These are phyloP conservation scores for Chloroclysta siterata DNA, from an alignment of 2,888 invertebrate species.

Conservation along the genomic window DNA sequence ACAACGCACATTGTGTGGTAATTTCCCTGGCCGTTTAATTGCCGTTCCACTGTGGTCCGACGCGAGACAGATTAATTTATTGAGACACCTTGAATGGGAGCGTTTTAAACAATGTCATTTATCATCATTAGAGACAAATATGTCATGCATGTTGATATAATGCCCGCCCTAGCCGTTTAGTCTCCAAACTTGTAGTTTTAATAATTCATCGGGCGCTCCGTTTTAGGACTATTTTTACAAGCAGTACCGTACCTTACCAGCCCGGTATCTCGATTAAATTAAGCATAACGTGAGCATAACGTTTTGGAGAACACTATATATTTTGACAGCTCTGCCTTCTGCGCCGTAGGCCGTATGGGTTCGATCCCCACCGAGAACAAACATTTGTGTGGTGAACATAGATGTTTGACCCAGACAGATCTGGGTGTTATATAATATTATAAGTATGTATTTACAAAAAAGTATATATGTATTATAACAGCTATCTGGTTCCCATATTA, in stretches of 20 bases:
- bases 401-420: too few species aligned
- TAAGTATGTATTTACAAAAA: too few species aligned
- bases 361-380: too few species aligned
- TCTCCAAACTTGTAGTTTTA: slow-evolving; percentile 22
- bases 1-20: slow-evolving; percentile 82
- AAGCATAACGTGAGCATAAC: too few species aligned
- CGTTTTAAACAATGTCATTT: slow-evolving; percentile 69
- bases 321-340: too few species aligned
- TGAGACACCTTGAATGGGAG: slow-evolving; percentile 73
- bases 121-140: slow-evolving; percentile 74
- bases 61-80: slow-evolving; percentile 79
- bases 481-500: too few species aligned
- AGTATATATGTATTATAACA: too few species aligned
- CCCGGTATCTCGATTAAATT: background rate
- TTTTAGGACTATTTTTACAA: slow-evolving; percentile 15
- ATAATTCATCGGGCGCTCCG: slow-evolving; percentile 8
- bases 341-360: too few species aligned
- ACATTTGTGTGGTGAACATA: too few species aligned
- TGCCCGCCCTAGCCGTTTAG: slow-evolving; percentile 32
- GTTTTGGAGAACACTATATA: too few species aligned
- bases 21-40: slow-evolving; percentile 79
- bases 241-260: background rate
- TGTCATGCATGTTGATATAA: slow-evolving; percentile 47
- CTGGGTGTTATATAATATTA: too few species aligned
- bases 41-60: slow-evolving; percentile 75